These are phyloP conservation scores for Gila orcuttii DNA, from an alignment of 2,113 vertebrate genomes.

Conservation along the genomic window DNA sequence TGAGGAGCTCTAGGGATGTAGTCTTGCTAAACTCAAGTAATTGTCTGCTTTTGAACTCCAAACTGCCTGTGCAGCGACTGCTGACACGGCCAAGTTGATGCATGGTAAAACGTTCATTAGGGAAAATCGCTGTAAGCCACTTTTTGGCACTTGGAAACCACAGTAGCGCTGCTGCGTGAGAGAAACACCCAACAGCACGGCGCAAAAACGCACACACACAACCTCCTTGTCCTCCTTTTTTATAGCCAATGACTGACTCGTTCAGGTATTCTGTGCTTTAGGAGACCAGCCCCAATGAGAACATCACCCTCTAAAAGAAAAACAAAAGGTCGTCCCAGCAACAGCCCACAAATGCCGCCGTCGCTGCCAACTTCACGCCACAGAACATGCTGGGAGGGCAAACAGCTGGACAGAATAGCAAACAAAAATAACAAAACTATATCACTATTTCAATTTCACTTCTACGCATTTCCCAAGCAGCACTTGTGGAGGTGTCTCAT, in stretches of 20 bases:
- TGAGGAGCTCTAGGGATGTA: slow-evolving; percentile 20
- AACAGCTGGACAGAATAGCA: background rate
- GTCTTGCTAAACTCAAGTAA: slow-evolving; percentile 40
- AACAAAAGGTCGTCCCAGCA: background rate
- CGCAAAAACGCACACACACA: background rate
- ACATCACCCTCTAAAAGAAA: background rate
- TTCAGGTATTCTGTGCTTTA: slow-evolving; percentile 35
- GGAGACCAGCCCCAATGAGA: slow-evolving; percentile 44
- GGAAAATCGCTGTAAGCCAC: slow-evolving; percentile 32
- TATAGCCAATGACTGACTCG: slow-evolving; percentile 12
- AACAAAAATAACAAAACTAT: slow-evolving; percentile 1
- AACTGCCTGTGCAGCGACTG: background rate
- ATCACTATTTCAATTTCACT: slow-evolving; percentile 19
- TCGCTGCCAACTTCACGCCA: slow-evolving; percentile 34
- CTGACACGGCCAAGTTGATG: background rate
- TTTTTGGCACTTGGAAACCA: slow-evolving; percentile 55
- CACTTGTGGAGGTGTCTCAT: slow-evolving; percentile 67
- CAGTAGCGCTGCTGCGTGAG: background rate
- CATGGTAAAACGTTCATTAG: background rate
- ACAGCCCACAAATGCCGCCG: background rate
- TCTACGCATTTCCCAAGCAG: slow-evolving; percentile 47
- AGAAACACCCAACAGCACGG: slow-evolving; percentile 10
- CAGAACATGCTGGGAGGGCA: background rate
- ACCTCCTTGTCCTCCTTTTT: background rate
- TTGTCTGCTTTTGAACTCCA: slow-evolving; percentile 7